Percentiles rank a stretch among this genome's conserved stretches.
Conservation (phyloP, 1,140 invertebrate species). For the Plutomurus gul region DNA sequence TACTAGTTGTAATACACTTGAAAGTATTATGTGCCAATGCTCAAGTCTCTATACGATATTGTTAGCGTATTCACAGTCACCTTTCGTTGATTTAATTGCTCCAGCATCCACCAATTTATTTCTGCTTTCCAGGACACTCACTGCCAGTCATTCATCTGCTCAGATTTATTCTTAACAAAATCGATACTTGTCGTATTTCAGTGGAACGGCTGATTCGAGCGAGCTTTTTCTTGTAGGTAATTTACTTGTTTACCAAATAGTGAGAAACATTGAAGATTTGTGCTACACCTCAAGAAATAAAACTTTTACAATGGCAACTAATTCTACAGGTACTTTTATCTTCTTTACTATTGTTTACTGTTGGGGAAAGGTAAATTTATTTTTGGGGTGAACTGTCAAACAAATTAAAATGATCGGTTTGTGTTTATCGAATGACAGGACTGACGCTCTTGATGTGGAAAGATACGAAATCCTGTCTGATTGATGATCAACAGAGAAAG, state of each 20-base stretch:
- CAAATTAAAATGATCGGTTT: no score
- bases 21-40: conserved; percentile 19
- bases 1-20: not conserved
- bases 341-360: not conserved
- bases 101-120: not conserved
- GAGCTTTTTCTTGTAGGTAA: no score
- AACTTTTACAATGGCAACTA: conserved; percentile 1
- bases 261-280: no score
- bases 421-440: no score
- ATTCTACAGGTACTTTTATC: not conserved
- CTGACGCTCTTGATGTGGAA: not conserved
- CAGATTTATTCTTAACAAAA: not conserved
- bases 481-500: conserved; percentile 4
- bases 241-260: no score
- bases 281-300: no score
- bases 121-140: not conserved
- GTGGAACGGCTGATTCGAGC: no score
- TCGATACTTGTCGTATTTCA: no score
- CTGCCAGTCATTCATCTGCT: not conserved
- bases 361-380: no score
- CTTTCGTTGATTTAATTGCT: not conserved
- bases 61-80: not conserved
- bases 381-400: no score
- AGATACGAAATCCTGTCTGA: conserved; percentile 9
- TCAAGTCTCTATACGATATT: not conserved